Percentiles rank a stretch among this genome's conserved stretches.
phyloP scores from a whole-genome alignment of 2,113 vertebrate genomes.

The Orthonyx spaldingii region DNA sequence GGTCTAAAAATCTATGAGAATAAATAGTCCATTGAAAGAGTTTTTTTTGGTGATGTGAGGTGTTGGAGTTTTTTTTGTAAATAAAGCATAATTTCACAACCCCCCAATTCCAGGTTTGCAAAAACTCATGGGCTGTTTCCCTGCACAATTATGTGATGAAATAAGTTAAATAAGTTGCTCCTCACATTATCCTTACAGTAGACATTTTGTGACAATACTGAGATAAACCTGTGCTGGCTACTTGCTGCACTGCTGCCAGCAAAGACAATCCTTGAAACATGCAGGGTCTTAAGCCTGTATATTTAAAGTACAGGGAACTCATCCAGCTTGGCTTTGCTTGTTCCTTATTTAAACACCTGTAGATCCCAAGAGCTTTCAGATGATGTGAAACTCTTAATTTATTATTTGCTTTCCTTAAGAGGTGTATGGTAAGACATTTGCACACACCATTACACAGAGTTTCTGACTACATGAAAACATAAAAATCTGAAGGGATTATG shows the following conservation, averaged over 20 bases:
- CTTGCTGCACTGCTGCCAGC: background rate
- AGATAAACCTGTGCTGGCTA: background rate
- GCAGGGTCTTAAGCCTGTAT: background rate
- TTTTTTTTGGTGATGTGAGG: background rate
- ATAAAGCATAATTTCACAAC: background rate
- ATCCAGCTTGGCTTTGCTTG: background rate
- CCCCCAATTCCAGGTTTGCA: rapidly evolving
- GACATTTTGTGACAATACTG: background rate
- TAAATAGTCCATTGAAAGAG: background rate
- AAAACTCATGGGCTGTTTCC: background rate
- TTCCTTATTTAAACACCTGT: background rate
- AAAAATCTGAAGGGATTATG: background rate
- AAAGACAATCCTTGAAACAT: background rate
- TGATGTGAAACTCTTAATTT: background rate
- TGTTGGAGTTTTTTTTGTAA: rapidly evolving
- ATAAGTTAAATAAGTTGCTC: background rate
- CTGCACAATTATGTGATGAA: background rate
- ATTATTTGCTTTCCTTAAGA: background rate
- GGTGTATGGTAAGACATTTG: background rate
- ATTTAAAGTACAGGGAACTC: background rate
- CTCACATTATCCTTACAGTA: background rate
- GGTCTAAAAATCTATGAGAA: background rate
- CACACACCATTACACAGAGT: background rate
- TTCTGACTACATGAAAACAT: background rate
- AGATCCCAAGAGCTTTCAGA: background rate